Conservation (phyloP, 1,140 invertebrate genomes). For the Cherax destructor region DNA sequence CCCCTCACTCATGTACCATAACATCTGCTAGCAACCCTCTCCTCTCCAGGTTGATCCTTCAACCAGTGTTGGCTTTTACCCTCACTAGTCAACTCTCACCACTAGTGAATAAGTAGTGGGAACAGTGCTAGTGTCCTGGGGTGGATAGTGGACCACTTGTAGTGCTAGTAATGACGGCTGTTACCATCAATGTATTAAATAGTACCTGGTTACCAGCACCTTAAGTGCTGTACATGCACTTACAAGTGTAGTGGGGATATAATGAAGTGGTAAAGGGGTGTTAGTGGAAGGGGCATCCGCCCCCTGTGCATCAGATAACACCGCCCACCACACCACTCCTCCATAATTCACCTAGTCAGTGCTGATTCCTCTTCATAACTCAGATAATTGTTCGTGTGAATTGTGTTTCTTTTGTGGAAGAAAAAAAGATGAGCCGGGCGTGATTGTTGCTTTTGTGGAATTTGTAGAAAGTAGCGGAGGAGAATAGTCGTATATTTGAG, state of each 20-base stretch:
- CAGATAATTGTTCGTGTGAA: too few relatives aligned
- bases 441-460: too few relatives aligned
- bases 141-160: slow-evolving; percentile 29
- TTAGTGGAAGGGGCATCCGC: background rate
- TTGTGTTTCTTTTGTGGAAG: too few relatives aligned
- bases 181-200: slow-evolving; percentile 27
- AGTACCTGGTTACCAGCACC: background rate
- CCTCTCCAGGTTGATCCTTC: background rate
- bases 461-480: too few relatives aligned
- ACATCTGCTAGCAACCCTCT: background rate
- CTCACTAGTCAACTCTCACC: background rate
- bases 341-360: background rate
- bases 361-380: too few relatives aligned
- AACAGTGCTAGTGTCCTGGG: background rate
- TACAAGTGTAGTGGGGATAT: background rate
- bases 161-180: slow-evolving; percentile 1
- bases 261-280: slow-evolving; percentile 8
- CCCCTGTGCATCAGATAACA: slow-evolving; percentile 22
- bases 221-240: background rate
- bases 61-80: background rate
- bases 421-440: too few relatives aligned
- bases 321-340: slow-evolving; percentile 12
- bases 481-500: too few relatives aligned
- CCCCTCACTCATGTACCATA: background rate
- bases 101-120: background rate